Evolutionary conservation across 2,797 vertebrate species (phyloP).

Genomic region (Garrulus glandarius): DNA sequence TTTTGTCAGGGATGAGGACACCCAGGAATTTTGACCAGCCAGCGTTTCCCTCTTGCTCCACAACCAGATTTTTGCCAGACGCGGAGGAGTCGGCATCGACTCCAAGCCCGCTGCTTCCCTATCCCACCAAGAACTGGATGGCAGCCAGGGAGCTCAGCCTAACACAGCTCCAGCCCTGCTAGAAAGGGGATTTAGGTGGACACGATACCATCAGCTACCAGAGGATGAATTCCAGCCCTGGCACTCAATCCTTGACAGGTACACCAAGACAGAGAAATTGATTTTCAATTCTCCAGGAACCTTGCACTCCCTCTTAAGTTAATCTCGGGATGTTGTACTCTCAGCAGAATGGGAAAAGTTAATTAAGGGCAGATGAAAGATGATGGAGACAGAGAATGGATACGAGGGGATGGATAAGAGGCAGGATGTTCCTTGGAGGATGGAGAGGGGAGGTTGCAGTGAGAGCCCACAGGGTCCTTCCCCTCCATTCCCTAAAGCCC

Average conservation of each 20-base stretch:
- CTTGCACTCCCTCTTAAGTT: neutral
- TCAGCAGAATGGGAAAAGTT: neutral
- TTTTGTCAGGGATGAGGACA: neutral
- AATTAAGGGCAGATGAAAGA: slow-evolving; percentile 42
- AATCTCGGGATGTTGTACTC: neutral
- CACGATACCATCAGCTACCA: neutral
- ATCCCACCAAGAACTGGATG: neutral
- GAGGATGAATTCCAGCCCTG: neutral
- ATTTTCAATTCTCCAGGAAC: slow-evolving; percentile 31
- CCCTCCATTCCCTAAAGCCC: neutral
- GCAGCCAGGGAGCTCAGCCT: neutral
- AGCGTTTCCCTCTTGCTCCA: neutral
- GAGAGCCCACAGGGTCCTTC: neutral
- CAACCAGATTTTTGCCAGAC: neutral
- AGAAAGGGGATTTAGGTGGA: neutral
- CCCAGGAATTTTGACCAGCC: neutral
- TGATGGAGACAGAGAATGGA: neutral
- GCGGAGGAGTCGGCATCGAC: rapidly evolving
- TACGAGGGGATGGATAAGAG: neutral
- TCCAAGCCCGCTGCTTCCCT: neutral
- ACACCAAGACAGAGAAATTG: neutral
- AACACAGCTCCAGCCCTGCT: neutral
- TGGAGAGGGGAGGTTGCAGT: neutral
- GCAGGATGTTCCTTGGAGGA: neutral
- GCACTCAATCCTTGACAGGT: slow-evolving; percentile 25